Conservation (phyloP, 2,888 invertebrate genomes). For the Eretmocerus hayati region DNA sequence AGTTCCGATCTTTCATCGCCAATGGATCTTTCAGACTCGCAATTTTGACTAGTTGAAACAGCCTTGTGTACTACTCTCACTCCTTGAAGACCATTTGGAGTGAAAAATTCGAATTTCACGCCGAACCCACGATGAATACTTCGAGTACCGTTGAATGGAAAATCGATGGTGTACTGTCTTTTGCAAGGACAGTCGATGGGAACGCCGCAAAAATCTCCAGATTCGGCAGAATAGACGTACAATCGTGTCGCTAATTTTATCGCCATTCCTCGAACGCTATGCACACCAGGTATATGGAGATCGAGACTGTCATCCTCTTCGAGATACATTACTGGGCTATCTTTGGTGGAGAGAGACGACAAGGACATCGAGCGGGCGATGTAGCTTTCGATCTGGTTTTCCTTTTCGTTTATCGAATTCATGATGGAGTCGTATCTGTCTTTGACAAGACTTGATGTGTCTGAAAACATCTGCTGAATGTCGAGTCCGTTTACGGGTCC, state of each 20-base stretch:
- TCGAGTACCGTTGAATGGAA: slow-evolving; percentile 18
- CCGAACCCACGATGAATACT: slow-evolving; percentile 12
- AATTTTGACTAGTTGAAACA: slow-evolving; percentile 27
- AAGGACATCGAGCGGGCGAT: neutral
- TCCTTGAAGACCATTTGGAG: slow-evolving; percentile 21
- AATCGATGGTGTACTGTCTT: slow-evolving; percentile 27
- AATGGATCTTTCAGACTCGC: slow-evolving; percentile 16
- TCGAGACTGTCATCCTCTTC: slow-evolving; percentile 28
- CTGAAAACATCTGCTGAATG: neutral
- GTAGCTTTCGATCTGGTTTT: too few species aligned
- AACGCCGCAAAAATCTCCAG: slow-evolving; percentile 29
- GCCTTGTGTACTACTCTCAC: slow-evolving; percentile 28
- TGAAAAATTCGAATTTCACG: slow-evolving; percentile 28
- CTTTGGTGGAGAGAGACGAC: slow-evolving; percentile 3
- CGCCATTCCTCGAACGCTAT: slow-evolving; percentile 19
- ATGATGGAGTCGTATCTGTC: neutral
- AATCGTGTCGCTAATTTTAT: slow-evolving; percentile 24
- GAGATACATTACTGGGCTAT: slow-evolving; percentile 27
- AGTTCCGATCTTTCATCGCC: slow-evolving; percentile 28
- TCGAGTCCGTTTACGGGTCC: too few species aligned
- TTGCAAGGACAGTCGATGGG: slow-evolving; percentile 29
- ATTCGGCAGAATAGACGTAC: slow-evolving; percentile 27
- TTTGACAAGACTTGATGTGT: too few species aligned
- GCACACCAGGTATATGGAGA: slow-evolving; percentile 25
- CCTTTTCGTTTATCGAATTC: too few species aligned